A percentile compares a stretch with the other conserved stretches of the same genome.
phyloP scores from a whole-genome alignment of 2,113 vertebrate genomes.

The Pachypanchax playfairii region DNA sequence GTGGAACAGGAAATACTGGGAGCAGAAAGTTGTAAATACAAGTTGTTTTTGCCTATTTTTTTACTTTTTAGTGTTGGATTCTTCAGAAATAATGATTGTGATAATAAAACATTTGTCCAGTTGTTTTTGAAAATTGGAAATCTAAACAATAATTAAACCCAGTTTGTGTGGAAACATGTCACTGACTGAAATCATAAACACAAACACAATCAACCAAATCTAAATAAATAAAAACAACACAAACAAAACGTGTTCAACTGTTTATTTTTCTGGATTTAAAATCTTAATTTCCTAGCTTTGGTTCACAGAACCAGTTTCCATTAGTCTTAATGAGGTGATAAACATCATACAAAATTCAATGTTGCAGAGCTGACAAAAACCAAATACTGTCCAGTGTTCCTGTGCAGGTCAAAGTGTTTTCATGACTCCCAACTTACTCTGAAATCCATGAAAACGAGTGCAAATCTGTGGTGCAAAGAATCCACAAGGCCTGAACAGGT shows the following conservation, averaged over 20 bases:
- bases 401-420: constrained; percentile 32
- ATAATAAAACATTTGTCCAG: too few relatives aligned
- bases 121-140: too few relatives aligned
- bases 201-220: too few relatives aligned
- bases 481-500: constrained; percentile 32
- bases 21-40: too few relatives aligned
- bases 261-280: constrained; percentile 65
- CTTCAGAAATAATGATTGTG: too few relatives aligned
- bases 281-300: constrained; percentile 61
- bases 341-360: constrained; percentile 61
- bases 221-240: constrained; percentile 17
- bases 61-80: too few relatives aligned
- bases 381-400: constrained; percentile 44
- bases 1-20: too few relatives aligned
- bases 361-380: constrained; percentile 45
- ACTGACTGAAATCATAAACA: too few relatives aligned
- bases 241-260: constrained; percentile 47
- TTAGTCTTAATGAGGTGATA: constrained; percentile 62
- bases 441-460: constrained; percentile 51
- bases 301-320: constrained; percentile 82
- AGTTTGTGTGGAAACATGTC: not conserved
- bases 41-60: too few relatives aligned
- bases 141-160: too few relatives aligned
- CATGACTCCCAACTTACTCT: constrained; percentile 23
- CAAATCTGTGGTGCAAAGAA: constrained; percentile 61